These are phyloP conservation scores for Notechis scutatus DNA, from an alignment of 2,113 vertebrate genomes.

Conservation along the genomic window DNA sequence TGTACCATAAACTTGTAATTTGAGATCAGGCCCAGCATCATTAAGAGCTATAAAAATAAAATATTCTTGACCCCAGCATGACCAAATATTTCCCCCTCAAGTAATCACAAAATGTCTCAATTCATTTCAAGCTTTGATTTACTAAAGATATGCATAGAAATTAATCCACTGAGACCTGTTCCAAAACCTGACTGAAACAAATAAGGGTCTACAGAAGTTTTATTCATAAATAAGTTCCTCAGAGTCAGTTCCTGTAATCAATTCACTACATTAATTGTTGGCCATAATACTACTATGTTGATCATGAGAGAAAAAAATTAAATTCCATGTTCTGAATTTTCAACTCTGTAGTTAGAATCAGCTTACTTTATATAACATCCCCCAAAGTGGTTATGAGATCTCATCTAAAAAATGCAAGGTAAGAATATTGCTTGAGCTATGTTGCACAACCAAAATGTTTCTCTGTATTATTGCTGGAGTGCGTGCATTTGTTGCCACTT, in stretches of 20 bases:
- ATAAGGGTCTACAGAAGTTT: not conserved
- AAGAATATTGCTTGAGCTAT: not conserved
- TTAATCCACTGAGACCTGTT: not conserved
- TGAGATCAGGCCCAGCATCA: not conserved
- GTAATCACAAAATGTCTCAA: not conserved
- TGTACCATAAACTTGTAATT: conserved; percentile 1
- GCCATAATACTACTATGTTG: not conserved
- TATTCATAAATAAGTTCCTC: not conserved
- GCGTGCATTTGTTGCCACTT: not conserved
- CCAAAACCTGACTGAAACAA: not conserved
- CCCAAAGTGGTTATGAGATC: not conserved
- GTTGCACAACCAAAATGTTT: not conserved
- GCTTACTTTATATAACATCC: not conserved
- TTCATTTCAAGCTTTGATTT: conserved; percentile 1
- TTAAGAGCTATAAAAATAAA: conserved; percentile 13
- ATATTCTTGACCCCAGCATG: conserved; percentile 3
- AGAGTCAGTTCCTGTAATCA: not conserved
- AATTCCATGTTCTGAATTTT: not conserved
- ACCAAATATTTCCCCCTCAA: conserved; percentile 5
- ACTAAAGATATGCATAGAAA: not conserved
- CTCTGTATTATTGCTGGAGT: not conserved
- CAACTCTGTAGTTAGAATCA: not conserved
- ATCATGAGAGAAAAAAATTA: not conserved
- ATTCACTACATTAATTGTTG: not conserved
- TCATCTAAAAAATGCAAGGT: not conserved